phyloP scores from a whole-genome alignment of 2,888 invertebrate species.

The Euzophera pinguis region DNA sequence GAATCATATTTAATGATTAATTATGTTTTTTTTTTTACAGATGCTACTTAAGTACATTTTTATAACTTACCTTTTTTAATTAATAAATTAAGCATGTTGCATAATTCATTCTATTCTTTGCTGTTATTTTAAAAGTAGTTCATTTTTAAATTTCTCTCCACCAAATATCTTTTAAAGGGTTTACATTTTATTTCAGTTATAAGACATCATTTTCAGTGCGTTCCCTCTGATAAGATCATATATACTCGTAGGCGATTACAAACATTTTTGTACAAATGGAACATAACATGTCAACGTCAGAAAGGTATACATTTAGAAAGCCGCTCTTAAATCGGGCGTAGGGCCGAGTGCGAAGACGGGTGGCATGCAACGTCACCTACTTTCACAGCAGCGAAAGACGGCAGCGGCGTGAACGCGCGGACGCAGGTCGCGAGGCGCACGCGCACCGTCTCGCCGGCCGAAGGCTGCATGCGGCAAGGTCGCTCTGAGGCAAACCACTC shows the following conservation, averaged over 20 bases:
- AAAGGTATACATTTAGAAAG: slow-evolving; percentile 60
- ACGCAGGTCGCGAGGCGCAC: slow-evolving; percentile 10
- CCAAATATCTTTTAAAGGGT: too few relatives aligned
- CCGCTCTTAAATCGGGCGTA: slow-evolving; percentile 50
- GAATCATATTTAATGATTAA: slow-evolving; percentile 25
- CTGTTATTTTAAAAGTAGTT: neutral
- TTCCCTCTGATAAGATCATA: too few relatives aligned
- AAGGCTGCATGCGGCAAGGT: slow-evolving; percentile 63
- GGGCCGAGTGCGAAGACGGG: slow-evolving; percentile 52
- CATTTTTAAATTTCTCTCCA: too few relatives aligned
- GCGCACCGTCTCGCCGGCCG: slow-evolving; percentile 20
- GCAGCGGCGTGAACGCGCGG: slow-evolving; percentile 22
- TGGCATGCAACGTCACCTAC: slow-evolving; percentile 57
- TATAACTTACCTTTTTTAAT: neutral
- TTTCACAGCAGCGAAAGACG: slow-evolving; percentile 59
- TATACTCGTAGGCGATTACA: too few relatives aligned
- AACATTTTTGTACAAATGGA: neutral
- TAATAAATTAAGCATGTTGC: too few relatives aligned
- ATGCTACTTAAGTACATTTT: neutral
- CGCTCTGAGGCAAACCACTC: slow-evolving; percentile 78
- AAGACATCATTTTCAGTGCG: too few relatives aligned
- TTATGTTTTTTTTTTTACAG: slow-evolving; percentile 12
- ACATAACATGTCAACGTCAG: neutral
- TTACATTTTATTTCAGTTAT: too few relatives aligned
- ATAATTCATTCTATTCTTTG: neutral